These are phyloP conservation scores for Fabriciana adippe DNA, from an alignment of 2,888 invertebrate species.

Conservation along the genomic window DNA sequence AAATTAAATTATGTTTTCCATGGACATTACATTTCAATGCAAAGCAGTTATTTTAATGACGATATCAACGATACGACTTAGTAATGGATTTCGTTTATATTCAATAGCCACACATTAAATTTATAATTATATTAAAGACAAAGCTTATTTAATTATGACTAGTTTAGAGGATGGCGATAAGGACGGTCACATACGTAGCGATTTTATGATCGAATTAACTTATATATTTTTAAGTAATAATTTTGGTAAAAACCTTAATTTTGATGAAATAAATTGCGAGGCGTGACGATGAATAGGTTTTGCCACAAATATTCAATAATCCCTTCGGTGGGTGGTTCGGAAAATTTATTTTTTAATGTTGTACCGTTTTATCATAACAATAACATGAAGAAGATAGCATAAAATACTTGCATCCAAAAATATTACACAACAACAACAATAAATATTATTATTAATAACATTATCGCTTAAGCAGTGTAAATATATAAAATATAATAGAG, in stretches of 20 bases:
- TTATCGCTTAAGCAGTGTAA: slow-evolving; percentile 78
- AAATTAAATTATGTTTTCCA: slow-evolving; percentile 46
- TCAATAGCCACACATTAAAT: slow-evolving; percentile 56
- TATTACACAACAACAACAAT: slow-evolving; percentile 77
- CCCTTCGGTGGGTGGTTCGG: slow-evolving; percentile 45
- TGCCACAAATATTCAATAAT: slow-evolving; percentile 48
- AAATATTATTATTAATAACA: slow-evolving; percentile 74
- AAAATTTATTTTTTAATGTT: slow-evolving; percentile 44
- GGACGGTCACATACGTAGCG: slow-evolving; percentile 79
- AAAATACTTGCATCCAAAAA: slow-evolving; percentile 79
- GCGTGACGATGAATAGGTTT: slow-evolving; percentile 61
- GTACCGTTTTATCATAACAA: slow-evolving; percentile 60
- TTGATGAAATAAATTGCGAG: slow-evolving; percentile 73
- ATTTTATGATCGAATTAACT: slow-evolving; percentile 70
- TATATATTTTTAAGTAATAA: slow-evolving; percentile 61
- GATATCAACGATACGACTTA: slow-evolving; percentile 48
- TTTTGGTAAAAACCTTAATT: slow-evolving; percentile 71
- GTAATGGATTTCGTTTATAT: slow-evolving; percentile 46
- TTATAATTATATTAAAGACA: slow-evolving; percentile 61
- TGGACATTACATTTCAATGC: slow-evolving; percentile 36
- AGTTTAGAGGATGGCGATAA: slow-evolving; percentile 82
- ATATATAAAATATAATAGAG: slow-evolving; percentile 76
- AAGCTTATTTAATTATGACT: slow-evolving; percentile 74
- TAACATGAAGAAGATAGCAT: slow-evolving; percentile 70
- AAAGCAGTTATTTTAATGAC: slow-evolving; percentile 49